A percentile compares a stretch with the other conserved stretches of the same genome.
These are phyloP conservation scores for Disparrhopalites patrizii DNA, from an alignment of 2,888 invertebrate genomes.

Conservation along the genomic window DNA sequence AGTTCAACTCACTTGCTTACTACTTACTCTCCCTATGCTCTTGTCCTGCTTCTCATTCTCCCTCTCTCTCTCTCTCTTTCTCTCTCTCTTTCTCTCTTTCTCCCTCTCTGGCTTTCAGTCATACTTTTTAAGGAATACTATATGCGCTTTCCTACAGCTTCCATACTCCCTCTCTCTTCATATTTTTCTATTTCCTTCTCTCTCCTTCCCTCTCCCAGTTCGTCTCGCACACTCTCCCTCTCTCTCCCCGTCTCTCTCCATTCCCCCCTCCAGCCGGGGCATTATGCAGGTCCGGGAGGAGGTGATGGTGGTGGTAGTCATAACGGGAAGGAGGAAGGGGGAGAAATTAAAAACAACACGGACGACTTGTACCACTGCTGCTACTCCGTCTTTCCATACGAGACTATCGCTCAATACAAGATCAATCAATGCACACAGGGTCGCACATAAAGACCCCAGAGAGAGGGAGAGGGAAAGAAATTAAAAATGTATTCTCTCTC, in stretches of 20 bases:
- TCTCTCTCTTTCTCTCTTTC: too few relatives aligned
- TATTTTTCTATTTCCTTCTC: neutral
- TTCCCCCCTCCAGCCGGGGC: neutral
- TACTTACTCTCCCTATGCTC: neutral
- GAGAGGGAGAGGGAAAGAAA: constrained; percentile 34
- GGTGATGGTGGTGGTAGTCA: neutral
- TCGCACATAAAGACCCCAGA: constrained; percentile 27
- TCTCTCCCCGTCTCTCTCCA: constrained; percentile 18
- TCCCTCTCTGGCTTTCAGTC: too few relatives aligned
- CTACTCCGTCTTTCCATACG: neutral
- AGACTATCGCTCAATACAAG: constrained; percentile 25
- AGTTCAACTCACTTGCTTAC: too few relatives aligned
- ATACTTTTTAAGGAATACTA: too few relatives aligned
- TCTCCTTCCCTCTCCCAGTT: neutral
- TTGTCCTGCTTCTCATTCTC: neutral
- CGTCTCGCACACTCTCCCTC: too few relatives aligned
- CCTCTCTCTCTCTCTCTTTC: too few relatives aligned
- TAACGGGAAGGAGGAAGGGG: neutral
- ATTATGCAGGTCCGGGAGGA: neutral
- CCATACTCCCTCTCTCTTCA: neutral
- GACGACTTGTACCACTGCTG: neutral
- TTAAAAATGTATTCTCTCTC: constrained; percentile 42
- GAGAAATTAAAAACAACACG: constrained; percentile 24
- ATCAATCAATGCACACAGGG: constrained; percentile 23
- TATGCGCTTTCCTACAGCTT: too few relatives aligned